phyloP scores from a whole-genome alignment of 2,888 invertebrate species.

The Parnassius smintheus region DNA sequence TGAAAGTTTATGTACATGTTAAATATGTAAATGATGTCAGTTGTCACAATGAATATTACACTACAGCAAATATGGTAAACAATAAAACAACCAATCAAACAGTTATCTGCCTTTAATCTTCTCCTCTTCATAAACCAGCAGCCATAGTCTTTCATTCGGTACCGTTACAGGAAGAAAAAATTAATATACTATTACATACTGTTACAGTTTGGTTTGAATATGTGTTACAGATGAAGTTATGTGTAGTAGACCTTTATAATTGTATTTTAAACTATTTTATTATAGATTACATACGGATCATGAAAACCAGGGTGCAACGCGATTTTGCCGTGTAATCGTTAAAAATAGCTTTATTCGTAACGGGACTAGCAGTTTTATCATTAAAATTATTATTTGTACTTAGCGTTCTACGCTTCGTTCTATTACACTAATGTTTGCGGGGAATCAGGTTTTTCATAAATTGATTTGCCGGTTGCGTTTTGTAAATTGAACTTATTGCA shows the following conservation, averaged over 20 bases:
- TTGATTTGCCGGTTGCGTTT: neutral
- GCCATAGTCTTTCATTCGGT: constrained; percentile 79
- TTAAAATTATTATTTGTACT: constrained; percentile 78
- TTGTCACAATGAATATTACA: too few relatives aligned
- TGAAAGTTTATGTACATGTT: too few relatives aligned
- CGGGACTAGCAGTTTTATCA: constrained; percentile 74
- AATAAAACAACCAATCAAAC: constrained; percentile 77
- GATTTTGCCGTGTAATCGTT: constrained; percentile 62
- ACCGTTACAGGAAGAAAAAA: constrained; percentile 80
- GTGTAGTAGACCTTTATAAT: constrained; percentile 70
- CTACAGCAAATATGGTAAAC: neutral
- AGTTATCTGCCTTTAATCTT: constrained; percentile 81
- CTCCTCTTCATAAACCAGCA: constrained; percentile 75
- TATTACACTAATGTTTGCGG: constrained; percentile 76
- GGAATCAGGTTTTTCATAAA: constrained; percentile 63
- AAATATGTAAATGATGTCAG: too few relatives aligned
- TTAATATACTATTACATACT: constrained; percentile 78
- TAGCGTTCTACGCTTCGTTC: constrained; percentile 72
- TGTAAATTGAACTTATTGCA: neutral
- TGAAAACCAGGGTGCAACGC: constrained; percentile 80
- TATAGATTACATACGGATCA: constrained; percentile 74
- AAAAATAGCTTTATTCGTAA: constrained; percentile 56
- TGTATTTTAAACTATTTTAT: constrained; percentile 70
- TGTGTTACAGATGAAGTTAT: constrained; percentile 78
- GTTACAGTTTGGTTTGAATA: constrained; percentile 80